phyloP scores from a whole-genome alignment of 2,888 invertebrate species.

The Cerceris rybyensis region DNA sequence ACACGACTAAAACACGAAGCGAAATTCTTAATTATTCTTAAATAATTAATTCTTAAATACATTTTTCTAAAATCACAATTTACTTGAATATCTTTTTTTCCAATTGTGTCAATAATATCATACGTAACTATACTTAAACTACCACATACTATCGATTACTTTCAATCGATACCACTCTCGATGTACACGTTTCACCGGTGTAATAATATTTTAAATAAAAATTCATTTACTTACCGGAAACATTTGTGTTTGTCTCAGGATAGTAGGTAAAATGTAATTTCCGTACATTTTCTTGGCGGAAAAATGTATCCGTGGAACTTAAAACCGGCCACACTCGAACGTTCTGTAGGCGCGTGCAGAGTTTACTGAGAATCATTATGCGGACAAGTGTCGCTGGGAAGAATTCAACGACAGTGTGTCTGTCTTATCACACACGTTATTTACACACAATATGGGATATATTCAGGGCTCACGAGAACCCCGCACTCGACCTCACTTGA shows the following conservation, averaged over 20 bases:
- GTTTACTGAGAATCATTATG: slow-evolving; percentile 74
- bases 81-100: too few relatives aligned
- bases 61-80: too few relatives aligned
- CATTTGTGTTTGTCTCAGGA: slow-evolving; percentile 61
- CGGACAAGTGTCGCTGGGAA: slow-evolving; percentile 42
- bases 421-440: slow-evolving; percentile 67
- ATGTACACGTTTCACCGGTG: background rate
- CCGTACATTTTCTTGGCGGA: slow-evolving; percentile 60
- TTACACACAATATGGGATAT: slow-evolving; percentile 72
- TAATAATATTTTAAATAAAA: background rate
- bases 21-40: too few relatives aligned
- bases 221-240: slow-evolving; percentile 60
- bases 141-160: too few relatives aligned
- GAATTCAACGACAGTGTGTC: slow-evolving; percentile 49
- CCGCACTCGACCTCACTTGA: slow-evolving; percentile 17
- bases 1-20: too few relatives aligned
- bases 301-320: slow-evolving; percentile 20
- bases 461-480: slow-evolving; percentile 4
- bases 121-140: too few relatives aligned
- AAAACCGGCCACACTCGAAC: slow-evolving; percentile 48
- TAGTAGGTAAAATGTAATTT: slow-evolving; percentile 75
- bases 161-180: too few relatives aligned
- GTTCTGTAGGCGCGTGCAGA: slow-evolving; percentile 59
- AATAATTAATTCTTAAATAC: too few relatives aligned
- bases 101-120: too few relatives aligned